Base-by-base conservation (phyloP, 2,113 vertebrate genomes). In the Ptychochromis oligacanthus region DNA sequence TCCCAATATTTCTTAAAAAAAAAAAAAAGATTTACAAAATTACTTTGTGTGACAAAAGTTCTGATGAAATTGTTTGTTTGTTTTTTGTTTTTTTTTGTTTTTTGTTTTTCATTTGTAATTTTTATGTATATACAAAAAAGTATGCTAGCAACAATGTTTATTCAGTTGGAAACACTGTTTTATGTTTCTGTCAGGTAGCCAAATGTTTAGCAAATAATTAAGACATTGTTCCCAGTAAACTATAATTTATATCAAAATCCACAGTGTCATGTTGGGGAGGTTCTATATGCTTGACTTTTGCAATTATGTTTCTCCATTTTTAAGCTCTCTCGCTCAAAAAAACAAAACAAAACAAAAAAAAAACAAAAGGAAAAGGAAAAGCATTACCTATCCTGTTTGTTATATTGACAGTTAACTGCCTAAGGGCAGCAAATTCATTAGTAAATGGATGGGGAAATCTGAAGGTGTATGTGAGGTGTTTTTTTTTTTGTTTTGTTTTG, bases 391-490 rank as follows among this genome's bases (percentile, higher is more conserved):
- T 77, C 58, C 57, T 43, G 81, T 87, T 86, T 88, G 87, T 87
- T 88, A 84, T 87, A 87, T 67, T 88, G 87, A 92, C 87, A 92
- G 92, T 79, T 88, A 90, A 91, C 85, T 91, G 90, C 83, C n/a
- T 77, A 18, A 86, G 81, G 87, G 92, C 70, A 87, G 72, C 70
- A 75, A 81, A 83, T 82, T 85, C 75, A 60, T 83, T 55, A 14
- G 67, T 55, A 61, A 40, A 79, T 11, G 0, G 14, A 43, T 22
- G 26, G 54, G 34, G 78, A 77, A 78, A 58, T 64, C 40, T 55
- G 67, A 88, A 65, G 26, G 46, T 61, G 55, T 43, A 54, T 24
- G 36, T 22, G 2, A 75, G 46, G 17, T 56, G 36, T 8, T 38
- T 38, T 36, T 36, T 13, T 60, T 40, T 46, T 72, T 11, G n/a